phyloP scores from a whole-genome alignment of 2,797 vertebrate genomes.

The Amniataba percoides region DNA sequence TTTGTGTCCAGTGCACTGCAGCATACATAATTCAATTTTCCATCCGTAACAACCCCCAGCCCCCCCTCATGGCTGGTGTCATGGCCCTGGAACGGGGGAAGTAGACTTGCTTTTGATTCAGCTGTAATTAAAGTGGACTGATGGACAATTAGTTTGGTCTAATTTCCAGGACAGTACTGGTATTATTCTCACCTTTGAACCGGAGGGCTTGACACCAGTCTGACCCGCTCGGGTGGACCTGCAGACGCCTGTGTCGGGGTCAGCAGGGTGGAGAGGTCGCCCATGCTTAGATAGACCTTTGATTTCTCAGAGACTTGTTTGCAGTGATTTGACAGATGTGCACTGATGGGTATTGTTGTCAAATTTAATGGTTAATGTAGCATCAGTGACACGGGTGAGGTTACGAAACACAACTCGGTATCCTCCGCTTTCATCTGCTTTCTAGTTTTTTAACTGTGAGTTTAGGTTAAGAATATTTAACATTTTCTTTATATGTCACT shows the following conservation, averaged over 20 bases:
- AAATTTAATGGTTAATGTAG: conserved; percentile 26
- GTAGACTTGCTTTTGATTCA: conserved; percentile 62
- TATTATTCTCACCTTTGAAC: conserved; percentile 81
- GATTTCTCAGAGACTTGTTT: conserved; percentile 51
- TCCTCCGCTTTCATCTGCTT: too few species aligned
- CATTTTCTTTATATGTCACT: neutral
- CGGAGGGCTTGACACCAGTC: conserved; percentile 64
- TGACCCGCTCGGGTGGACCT: conserved; percentile 52
- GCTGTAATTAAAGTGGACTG: conserved; percentile 83
- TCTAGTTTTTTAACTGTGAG: too few species aligned
- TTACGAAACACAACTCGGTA: neutral
- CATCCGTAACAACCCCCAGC: conserved; percentile 58
- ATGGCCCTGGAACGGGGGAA: conserved; percentile 63
- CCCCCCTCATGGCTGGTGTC: conserved; percentile 69
- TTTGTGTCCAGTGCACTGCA: conserved; percentile 79
- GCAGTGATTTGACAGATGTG: conserved; percentile 55
- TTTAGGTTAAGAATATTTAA: neutral
- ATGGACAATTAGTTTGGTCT: conserved; percentile 83
- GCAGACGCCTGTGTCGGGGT: conserved; percentile 48
- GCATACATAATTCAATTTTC: conserved; percentile 85
- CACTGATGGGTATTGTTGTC: conserved; percentile 48
- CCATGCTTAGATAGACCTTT: conserved; percentile 52
- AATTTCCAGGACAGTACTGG: conserved; percentile 80
- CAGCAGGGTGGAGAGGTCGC: conserved; percentile 51
- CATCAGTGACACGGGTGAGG: conserved; percentile 27